Evolutionary conservation across 2,797 vertebrate species (phyloP).

Genomic region (Sardinella longiceps): DNA sequence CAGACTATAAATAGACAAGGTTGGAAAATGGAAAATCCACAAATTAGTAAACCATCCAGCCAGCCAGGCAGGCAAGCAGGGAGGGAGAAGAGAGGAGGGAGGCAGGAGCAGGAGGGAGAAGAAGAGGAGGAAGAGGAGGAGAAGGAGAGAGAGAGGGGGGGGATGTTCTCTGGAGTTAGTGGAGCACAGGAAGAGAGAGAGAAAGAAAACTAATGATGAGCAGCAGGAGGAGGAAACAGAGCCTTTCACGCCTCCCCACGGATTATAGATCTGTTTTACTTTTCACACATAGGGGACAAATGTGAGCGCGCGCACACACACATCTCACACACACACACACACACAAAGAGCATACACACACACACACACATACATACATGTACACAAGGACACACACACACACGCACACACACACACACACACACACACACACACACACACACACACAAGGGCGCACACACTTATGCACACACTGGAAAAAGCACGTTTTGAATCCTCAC

Average conservation of each 20-base stretch:
- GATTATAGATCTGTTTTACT: conserved; percentile 25
- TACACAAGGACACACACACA: background rate
- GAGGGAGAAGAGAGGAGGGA: background rate
- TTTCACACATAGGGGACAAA: conserved; percentile 5
- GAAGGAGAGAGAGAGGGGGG: background rate
- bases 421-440: conserved; percentile 16
- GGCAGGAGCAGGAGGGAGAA: no score
- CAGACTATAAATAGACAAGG: background rate
- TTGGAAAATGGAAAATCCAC: conserved; percentile 17
- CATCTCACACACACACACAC: background rate
- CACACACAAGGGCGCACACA: conserved; percentile 1
- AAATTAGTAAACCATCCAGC: conserved; percentile 10
- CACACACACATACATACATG: conserved; percentile 15
- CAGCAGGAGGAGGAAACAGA: conserved; percentile 24
- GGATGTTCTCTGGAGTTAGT: background rate
- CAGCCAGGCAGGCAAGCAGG: background rate
- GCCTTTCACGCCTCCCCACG: conserved; percentile 4
- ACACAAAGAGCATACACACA: background rate
- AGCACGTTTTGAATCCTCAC: background rate
- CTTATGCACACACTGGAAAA: background rate
- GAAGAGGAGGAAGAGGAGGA: background rate
- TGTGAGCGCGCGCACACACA: background rate
- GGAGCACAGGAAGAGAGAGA: conserved; percentile 33
- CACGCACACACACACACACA: conserved; percentile 24
- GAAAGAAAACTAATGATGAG: conserved; percentile 25